Conservation (phyloP, 2,113 vertebrate genomes). For the Sinocyclocheilus grahami region DNA sequence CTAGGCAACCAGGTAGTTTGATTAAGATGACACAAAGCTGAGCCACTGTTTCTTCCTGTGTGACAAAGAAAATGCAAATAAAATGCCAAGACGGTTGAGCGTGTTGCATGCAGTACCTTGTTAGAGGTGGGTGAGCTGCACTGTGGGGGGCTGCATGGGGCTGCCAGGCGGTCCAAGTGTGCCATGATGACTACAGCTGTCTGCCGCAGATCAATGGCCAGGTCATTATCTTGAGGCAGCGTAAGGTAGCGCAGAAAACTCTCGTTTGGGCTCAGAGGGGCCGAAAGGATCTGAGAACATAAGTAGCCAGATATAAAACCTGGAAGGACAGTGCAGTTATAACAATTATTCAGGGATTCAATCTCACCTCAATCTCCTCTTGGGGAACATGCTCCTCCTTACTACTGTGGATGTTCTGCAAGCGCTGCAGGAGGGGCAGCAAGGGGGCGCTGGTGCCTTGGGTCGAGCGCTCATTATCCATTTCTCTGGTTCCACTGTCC, state of each 20-base stretch:
- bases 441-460: constrained; percentile 96
- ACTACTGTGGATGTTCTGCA: constrained; percentile 89
- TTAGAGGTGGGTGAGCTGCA: constrained; percentile 93
- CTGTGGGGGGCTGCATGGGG: constrained; percentile 91
- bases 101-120: constrained; percentile 77
- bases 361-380: constrained; percentile 82
- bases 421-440: constrained; percentile 90
- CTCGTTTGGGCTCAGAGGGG: constrained; percentile 92
- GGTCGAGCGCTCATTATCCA: constrained; percentile 95
- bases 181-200: constrained; percentile 97
- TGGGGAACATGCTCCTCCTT: constrained; percentile 83
- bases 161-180: constrained; percentile 92
- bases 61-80: background rate
- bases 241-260: constrained; percentile 92
- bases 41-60: background rate
- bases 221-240: constrained; percentile 92
- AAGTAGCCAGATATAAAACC: background rate
- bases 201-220: constrained; percentile 94
- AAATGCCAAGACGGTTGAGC: background rate
- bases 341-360: background rate
- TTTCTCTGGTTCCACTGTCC: constrained; percentile 92
- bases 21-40: background rate
- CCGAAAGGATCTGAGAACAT: constrained; percentile 79
- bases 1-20: no score
- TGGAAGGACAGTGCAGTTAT: background rate